phyloP scores from a whole-genome alignment of 2,797 vertebrate species.

The Enoplosus armatus region DNA sequence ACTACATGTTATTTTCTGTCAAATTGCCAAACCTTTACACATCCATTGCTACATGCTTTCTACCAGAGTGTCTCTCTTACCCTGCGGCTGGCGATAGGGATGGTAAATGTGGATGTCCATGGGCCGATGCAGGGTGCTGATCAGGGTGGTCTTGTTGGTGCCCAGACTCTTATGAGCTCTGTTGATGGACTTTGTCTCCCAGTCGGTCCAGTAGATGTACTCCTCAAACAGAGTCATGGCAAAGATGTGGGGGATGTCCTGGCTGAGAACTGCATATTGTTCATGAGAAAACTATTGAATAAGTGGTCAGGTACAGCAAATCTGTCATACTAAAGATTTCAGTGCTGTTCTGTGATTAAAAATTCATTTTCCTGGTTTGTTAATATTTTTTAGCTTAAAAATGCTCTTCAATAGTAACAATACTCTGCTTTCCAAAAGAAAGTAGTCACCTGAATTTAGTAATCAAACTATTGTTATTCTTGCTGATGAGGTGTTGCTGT shows the following conservation, averaged over 20 bases:
- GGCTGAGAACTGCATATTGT: constrained; percentile 61
- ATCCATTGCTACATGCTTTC: neutral
- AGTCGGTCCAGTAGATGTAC: constrained; percentile 99
- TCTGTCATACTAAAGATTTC: neutral
- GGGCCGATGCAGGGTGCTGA: constrained; percentile 96
- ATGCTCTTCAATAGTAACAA: neutral
- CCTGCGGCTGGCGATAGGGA: constrained; percentile 80
- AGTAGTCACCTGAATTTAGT: no score
- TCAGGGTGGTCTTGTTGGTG: constrained; percentile 92
- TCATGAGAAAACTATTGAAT: neutral
- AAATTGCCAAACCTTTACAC: neutral
- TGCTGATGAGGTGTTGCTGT: neutral
- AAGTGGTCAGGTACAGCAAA: neutral
- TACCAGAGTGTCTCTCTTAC: constrained; percentile 43
- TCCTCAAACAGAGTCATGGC: constrained; percentile 98
- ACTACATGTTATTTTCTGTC: neutral
- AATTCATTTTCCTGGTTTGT: neutral
- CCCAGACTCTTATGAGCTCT: constrained; percentile 92
- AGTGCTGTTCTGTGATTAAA: neutral
- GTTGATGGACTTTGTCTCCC: constrained; percentile 99
- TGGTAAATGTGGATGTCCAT: constrained; percentile 96
- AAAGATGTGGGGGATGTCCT: constrained; percentile 98
- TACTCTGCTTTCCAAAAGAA: no score
- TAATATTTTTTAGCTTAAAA: neutral
- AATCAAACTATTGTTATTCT: neutral